Evolutionary conservation across 2,113 vertebrate species (phyloP).

Genomic region (Nothobranchius furzeri): DNA sequence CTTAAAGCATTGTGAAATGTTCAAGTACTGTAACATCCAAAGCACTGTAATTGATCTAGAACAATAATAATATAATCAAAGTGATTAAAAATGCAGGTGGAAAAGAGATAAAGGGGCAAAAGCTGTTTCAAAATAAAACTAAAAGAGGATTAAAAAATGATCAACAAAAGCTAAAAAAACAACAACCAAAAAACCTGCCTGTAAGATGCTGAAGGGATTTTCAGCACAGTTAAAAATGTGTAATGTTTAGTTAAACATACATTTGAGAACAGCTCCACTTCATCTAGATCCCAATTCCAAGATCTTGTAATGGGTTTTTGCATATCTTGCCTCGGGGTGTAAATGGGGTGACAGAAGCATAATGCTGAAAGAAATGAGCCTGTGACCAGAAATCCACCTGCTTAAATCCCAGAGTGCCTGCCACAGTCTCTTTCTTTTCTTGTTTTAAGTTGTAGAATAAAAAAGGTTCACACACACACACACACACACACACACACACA

Average conservation of each 20-base stretch:
- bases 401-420: conserved; percentile 36
- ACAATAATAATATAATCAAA: too few species aligned
- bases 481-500: too few species aligned
- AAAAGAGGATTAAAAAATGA: background rate
- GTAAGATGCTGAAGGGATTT: background rate
- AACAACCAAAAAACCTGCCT: background rate
- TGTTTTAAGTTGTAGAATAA: conserved; percentile 14
- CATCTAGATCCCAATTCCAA: conserved; percentile 3
- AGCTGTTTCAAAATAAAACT: background rate
- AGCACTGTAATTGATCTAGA: too few species aligned
- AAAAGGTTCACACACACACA: conserved; percentile 7
- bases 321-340: conserved; percentile 35
- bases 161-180: background rate
- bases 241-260: conserved; percentile 1
- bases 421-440: conserved; percentile 11
- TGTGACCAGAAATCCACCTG: conserved; percentile 37
- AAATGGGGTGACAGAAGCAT: conserved; percentile 43
- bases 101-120: background rate
- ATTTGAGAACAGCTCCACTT: background rate
- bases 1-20: background rate
- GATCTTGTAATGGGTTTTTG: conserved; percentile 41
- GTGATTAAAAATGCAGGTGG: background rate
- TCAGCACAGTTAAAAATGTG: conserved; percentile 1
- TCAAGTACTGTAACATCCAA: background rate
- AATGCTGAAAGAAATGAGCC: conserved; percentile 43